Evolutionary conservation across 1,140 invertebrate species (phyloP).

Genomic region (Zaprionus vittiger): DNA sequence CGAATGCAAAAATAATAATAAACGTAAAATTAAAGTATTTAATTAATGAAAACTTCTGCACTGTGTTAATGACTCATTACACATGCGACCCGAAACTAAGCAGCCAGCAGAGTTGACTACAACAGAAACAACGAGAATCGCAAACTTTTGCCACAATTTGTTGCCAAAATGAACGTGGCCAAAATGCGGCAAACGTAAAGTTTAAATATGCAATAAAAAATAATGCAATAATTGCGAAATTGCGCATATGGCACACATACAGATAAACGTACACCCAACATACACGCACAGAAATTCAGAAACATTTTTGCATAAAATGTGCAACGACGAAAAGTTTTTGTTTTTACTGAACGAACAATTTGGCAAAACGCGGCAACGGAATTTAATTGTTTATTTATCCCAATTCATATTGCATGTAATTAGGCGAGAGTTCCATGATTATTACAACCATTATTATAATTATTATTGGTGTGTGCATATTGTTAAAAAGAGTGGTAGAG

Average conservation of each 20-base stretch:
- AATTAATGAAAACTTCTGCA: conserved; percentile 55
- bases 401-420: conserved; percentile 22
- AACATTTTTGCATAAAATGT: conserved; percentile 2
- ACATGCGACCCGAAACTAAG: conserved; percentile 68
- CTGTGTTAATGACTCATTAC: conserved; percentile 79
- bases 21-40: conserved; percentile 44
- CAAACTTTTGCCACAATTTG: conserved; percentile 69
- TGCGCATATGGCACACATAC: conserved; percentile 51
- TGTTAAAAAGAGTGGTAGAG: background rate
- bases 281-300: background rate
- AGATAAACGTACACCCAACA: conserved; percentile 6
- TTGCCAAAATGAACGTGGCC: conserved; percentile 71
- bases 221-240: conserved; percentile 72
- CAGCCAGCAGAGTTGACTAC: background rate
- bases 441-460: conserved; percentile 5
- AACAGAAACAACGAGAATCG: conserved; percentile 9
- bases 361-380: conserved; percentile 2
- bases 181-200: conserved; percentile 76
- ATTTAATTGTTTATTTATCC: conserved; percentile 26
- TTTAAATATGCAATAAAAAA: conserved; percentile 76
- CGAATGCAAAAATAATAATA: conserved; percentile 61
- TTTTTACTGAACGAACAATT: conserved; percentile 25
- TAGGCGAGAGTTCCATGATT: conserved; percentile 6
- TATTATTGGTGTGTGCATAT: background rate
- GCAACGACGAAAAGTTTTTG: conserved; percentile 21